These are phyloP conservation scores for Daubentonia madagascariensis DNA, from an alignment of 2,113 vertebrate genomes.

Conservation along the genomic window DNA sequence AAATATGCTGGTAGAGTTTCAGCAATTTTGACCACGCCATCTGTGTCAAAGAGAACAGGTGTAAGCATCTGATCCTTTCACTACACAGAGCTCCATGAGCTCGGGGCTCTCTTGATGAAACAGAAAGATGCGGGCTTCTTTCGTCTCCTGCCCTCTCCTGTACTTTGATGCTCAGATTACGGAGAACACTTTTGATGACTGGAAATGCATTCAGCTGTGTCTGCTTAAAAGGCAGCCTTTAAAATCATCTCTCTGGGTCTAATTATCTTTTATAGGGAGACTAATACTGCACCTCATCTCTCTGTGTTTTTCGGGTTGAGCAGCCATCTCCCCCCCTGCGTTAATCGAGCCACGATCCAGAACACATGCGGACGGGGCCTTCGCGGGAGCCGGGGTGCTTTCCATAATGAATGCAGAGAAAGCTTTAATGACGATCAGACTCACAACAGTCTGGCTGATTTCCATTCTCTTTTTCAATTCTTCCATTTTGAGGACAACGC, in stretches of 20 bases:
- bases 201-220: slow-evolving; percentile 63
- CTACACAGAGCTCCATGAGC: not conserved
- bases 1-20: not conserved
- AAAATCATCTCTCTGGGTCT: slow-evolving; percentile 56
- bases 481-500: not conserved
- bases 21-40: not conserved
- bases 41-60: not conserved
- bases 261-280: slow-evolving; percentile 59
- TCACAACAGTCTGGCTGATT: not conserved
- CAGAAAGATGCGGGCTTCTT: slow-evolving; percentile 56
- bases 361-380: not conserved
- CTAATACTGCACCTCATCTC: slow-evolving; percentile 38
- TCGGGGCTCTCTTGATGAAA: slow-evolving; percentile 66
- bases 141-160: not conserved
- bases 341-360: not conserved
- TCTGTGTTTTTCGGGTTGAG: not conserved
- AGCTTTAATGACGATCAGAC: not conserved
- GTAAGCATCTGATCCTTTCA: not conserved
- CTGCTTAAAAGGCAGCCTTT: slow-evolving; percentile 42
- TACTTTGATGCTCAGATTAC: not conserved
- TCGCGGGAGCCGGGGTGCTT: not conserved
- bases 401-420: not conserved
- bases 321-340: not conserved
- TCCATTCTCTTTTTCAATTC: not conserved
- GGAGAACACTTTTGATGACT: slow-evolving; percentile 25